A percentile compares a stretch with the other conserved stretches of the same genome.
Evolutionary conservation across 2,888 invertebrate genomes (phyloP).

Genomic region (Watsonalla cultraria): DNA sequence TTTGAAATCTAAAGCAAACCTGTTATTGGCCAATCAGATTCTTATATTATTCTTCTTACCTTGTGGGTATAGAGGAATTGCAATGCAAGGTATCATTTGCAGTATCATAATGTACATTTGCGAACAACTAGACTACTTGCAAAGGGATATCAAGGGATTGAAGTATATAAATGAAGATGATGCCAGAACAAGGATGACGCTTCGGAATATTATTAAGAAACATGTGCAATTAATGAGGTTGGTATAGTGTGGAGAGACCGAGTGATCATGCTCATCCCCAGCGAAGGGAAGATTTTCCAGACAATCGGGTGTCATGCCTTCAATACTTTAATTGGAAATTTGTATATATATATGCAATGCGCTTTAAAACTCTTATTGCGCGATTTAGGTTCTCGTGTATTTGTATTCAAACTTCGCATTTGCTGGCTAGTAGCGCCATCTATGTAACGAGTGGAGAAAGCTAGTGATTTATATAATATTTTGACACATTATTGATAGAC

Average conservation of each 20-base stretch:
- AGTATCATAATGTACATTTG: conserved; percentile 58
- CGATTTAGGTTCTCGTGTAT: too few species aligned
- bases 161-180: conserved; percentile 33
- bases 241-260: conserved; percentile 2
- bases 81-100: conserved; percentile 58
- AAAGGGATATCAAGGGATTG: conserved; percentile 35
- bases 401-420: too few species aligned
- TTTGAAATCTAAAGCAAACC: conserved; percentile 33
- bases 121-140: conserved; percentile 53
- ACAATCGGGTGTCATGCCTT: too few species aligned
- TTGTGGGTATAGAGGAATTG: conserved; percentile 42
- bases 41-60: conserved; percentile 36
- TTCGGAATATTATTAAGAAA: conserved; percentile 48
- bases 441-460: too few species aligned
- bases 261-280: background rate
- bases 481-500: too few species aligned
- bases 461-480: too few species aligned
- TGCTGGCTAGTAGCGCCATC: too few species aligned
- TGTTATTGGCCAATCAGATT: conserved; percentile 40
- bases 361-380: too few species aligned
- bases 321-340: too few species aligned
- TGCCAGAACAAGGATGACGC: conserved; percentile 25
- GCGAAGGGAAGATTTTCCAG: too few species aligned
- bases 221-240: conserved; percentile 60
- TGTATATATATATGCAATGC: too few species aligned